Conservation (phyloP, 2,888 invertebrate species). For the Pristionchus maxplancki region DNA sequence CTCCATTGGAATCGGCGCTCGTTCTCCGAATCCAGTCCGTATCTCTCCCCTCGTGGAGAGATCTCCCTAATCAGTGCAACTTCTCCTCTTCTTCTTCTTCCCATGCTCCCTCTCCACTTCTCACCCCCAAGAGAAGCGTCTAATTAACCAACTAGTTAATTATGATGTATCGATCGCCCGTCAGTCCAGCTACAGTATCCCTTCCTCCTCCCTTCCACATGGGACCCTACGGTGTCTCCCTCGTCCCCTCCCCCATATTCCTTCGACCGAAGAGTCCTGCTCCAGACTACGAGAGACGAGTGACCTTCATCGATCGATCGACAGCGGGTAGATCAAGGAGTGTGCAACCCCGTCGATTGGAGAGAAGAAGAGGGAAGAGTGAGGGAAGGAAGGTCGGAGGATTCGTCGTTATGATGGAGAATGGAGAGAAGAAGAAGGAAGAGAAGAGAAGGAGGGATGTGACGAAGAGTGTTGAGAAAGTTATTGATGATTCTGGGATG, state of each 20-base stretch:
- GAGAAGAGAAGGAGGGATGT: neutral
- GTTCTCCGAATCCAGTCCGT: conserved; percentile 23
- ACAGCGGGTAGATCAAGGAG: neutral
- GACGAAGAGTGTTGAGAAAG: neutral
- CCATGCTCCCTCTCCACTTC: neutral
- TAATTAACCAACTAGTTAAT: neutral
- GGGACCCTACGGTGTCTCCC: conserved; percentile 22
- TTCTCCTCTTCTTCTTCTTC: conserved; percentile 13
- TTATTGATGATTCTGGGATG: neutral
- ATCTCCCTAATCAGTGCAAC: conserved; percentile 11
- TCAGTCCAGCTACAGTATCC: neutral
- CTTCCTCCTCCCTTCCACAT: conserved; percentile 18
- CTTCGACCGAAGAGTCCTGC: conserved; percentile 16
- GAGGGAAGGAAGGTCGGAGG: conserved; percentile 29
- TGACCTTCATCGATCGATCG: conserved; percentile 5
- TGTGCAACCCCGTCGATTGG: neutral
- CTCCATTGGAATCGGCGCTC: neutral
- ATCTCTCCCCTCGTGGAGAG: conserved; percentile 1
- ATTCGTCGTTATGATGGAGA: neutral
- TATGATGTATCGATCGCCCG: conserved; percentile 10
- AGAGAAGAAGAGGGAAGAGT: conserved; percentile 14
- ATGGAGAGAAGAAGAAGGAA: conserved; percentile 14
- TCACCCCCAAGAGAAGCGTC: conserved; percentile 27
- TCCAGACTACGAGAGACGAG: conserved; percentile 13
- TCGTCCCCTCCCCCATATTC: neutral